Conservation (phyloP, 2,888 invertebrate genomes). For the Stegana nigrithorax region DNA sequence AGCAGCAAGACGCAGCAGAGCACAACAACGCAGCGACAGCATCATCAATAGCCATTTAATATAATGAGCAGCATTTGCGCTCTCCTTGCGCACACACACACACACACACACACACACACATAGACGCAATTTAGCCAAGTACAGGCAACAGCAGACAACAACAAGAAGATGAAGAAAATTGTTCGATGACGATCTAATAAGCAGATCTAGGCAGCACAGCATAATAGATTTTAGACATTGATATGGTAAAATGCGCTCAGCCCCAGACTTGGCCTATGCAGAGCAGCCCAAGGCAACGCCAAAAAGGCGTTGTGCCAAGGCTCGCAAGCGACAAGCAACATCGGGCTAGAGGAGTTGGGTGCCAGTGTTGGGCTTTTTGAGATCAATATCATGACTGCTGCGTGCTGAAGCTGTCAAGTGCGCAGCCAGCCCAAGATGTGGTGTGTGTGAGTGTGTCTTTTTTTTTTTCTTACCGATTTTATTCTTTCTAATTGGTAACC, state of each 20-base stretch:
- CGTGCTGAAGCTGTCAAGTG: conserved; percentile 59
- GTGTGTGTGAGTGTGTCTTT: conserved; percentile 29
- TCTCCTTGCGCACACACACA: conserved; percentile 4
- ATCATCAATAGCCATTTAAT: conserved; percentile 9
- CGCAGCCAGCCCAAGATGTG: too few species aligned
- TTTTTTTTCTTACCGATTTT: neutral
- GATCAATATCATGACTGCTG: conserved; percentile 41
- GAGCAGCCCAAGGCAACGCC: too few species aligned
- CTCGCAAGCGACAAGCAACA: too few species aligned
- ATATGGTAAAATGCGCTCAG: conserved; percentile 45
- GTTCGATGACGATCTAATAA: conserved; percentile 37
- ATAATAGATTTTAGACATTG: conserved; percentile 38
- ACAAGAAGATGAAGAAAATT: too few species aligned
- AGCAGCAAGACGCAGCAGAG: neutral
- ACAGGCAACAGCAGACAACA: neutral
- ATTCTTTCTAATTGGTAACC: neutral
- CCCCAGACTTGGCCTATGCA: too few species aligned
- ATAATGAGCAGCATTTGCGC: too few species aligned
- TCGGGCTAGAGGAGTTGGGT: neutral
- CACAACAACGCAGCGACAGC: conserved; percentile 1
- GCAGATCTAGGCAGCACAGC: conserved; percentile 14
- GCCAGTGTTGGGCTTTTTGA: conserved; percentile 17
- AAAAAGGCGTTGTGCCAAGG: too few species aligned
- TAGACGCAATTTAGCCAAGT: neutral
- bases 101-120: neutral